Evolutionary conservation across 2,888 invertebrate genomes (phyloP), one percentile per base, ranked within the genome.

Genomic region (Folsomia manolachei): DNA sequence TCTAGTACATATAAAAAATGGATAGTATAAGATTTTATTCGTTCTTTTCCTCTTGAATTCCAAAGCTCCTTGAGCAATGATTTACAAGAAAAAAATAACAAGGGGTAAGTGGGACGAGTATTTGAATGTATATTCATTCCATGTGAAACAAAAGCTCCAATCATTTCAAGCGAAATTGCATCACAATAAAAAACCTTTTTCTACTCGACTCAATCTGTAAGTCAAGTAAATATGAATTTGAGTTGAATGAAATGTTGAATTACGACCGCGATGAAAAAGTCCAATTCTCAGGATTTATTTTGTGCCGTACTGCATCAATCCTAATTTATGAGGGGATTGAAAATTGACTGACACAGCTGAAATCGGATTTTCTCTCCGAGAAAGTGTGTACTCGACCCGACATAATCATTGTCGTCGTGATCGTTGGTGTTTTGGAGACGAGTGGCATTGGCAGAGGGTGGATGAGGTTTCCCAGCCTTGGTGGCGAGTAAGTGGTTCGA

Each of bases 251-350:
- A n/a, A n/a, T n/a, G n/a, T n/a, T n/a, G n/a, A 56, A 56, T 39
- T 39, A 39, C 39, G 39, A 39, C 39, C 39, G 39, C 39, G 39
- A 39, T 39, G 39, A 39, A 39, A 39, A 39, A 39, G 39, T 39
- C 4, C 4, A n/a, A 26, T 2, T n/a, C 27, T n/a, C 25, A 63
- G 63, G 25, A 63, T 25, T 63, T 63, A n/a, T 51, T 66, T 66
- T 51, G 51, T 66, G 65, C n/a, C n/a, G n/a, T n/a, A n/a, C 65
- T 66, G 65, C 65, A 66, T 67, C 67, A 60, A 67, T 24, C 56
- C 11, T 67, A 67, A 56, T 67, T 67, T 67, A 67, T 67, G 67
- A 67, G 67, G 67, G 67, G 67, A 67, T 67, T 26, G 56, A 19
- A 60, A 67, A 67, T 24, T 67, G 67, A 67, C 67, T 67, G 67